Evolutionary conservation across 2,113 vertebrate genomes (phyloP).

Genomic region (Montifringilla adamsi): DNA sequence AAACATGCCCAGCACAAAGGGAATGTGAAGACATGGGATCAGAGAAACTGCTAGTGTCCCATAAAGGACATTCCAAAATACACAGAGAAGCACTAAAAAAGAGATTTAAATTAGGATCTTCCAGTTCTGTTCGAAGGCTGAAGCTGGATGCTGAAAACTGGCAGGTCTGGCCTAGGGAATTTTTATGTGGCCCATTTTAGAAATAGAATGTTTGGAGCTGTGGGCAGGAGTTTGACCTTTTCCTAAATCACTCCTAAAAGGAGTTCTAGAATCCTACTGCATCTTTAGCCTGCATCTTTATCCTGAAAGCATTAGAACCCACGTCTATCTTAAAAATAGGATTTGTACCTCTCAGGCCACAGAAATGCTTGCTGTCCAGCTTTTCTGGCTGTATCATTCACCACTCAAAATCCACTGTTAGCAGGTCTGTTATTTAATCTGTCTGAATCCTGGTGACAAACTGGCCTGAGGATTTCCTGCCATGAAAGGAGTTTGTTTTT

Average conservation of each 20-base stretch:
- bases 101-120: background rate
- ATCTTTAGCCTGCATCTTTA: background rate
- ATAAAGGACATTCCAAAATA: background rate
- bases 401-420: background rate
- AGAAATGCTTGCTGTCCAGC: background rate
- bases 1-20: background rate
- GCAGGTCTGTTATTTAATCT: background rate
- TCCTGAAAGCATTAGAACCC: background rate
- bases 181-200: background rate
- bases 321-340: rapidly evolving
- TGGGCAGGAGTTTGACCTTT: background rate
- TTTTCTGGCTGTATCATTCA: background rate
- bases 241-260: background rate
- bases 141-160: background rate
- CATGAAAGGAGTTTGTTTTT: conserved; percentile 42
- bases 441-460: conserved; percentile 33
- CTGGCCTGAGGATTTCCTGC: conserved; percentile 51
- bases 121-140: background rate
- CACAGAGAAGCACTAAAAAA: background rate
- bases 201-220: background rate
- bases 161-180: background rate
- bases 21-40: background rate
- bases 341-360: background rate
- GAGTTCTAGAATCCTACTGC: background rate
- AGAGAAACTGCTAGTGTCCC: background rate